A percentile compares a stretch with the other conserved stretches of the same genome.
phyloP scores from a whole-genome alignment of 2,113 vertebrate genomes.

The Platycercus adscitus region DNA sequence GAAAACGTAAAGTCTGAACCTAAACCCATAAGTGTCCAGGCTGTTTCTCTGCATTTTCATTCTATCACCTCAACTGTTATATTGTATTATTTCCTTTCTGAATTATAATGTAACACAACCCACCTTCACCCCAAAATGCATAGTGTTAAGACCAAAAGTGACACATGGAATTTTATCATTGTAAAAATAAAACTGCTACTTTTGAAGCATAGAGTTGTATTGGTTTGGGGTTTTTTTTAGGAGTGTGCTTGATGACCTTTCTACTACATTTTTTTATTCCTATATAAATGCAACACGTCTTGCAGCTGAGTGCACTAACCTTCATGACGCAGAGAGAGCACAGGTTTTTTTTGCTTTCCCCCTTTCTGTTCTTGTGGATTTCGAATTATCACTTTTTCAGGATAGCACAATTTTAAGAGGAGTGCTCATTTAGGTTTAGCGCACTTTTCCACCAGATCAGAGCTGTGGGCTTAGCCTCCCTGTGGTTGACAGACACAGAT shows the following conservation, averaged over 20 bases:
- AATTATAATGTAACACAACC: rapidly evolving
- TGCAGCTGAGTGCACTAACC: neutral
- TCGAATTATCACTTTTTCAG: neutral
- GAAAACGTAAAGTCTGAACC: neutral
- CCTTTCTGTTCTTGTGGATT: neutral
- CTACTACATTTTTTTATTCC: neutral
- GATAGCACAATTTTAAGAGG: neutral
- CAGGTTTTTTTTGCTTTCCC: neutral
- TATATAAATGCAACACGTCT: neutral
- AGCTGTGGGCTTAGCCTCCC: neutral
- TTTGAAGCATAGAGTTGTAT: neutral
- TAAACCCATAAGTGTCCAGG: neutral
- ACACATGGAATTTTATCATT: neutral
- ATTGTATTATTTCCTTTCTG: neutral
- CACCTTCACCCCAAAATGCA: neutral
- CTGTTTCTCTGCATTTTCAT: neutral
- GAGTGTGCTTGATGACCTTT: neutral
- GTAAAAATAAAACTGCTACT: neutral
- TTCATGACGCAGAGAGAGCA: neutral
- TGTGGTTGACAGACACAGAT: neutral
- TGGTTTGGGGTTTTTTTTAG: neutral
- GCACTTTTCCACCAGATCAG: neutral
- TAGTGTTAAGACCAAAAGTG: neutral
- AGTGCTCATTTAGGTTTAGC: neutral
- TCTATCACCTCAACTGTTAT: neutral